These are phyloP conservation scores for Drosophila demipolita DNA, from an alignment of 2,888 invertebrate genomes.

Conservation along the genomic window DNA sequence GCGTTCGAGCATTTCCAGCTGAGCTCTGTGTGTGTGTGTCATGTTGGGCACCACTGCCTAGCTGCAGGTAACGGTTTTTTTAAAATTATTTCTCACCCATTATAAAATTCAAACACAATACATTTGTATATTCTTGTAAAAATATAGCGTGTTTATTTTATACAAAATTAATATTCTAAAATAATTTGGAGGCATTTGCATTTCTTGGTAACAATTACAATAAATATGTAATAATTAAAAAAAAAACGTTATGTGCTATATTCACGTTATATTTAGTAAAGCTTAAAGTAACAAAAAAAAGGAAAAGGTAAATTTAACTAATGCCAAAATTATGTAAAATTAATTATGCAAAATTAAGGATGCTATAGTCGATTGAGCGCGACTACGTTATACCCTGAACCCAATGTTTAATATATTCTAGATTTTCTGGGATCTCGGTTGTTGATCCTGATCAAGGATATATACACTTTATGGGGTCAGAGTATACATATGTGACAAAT, in stretches of 20 bases:
- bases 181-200: conserved; percentile 54
- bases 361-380: no score
- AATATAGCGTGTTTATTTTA: conserved; percentile 64
- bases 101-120: not conserved
- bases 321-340: conserved; percentile 19
- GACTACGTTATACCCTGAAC: no score
- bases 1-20: not conserved
- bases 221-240: conserved; percentile 16
- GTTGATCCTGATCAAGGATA: no score
- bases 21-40: not conserved
- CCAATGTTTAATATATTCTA: no score
- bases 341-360: not conserved
- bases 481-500: conserved; percentile 1
- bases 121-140: conserved; percentile 50
- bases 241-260: conserved; percentile 18
- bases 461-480: no score
- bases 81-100: not conserved
- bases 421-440: no score
- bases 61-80: not conserved
- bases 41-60: conserved; percentile 16
- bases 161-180: conserved; percentile 44
- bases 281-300: conserved; percentile 24
- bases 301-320: conserved; percentile 11
- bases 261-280: conserved; percentile 12
- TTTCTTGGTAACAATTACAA: conserved; percentile 44